Percentiles rank a stretch among this genome's conserved stretches.
phyloP scores from a whole-genome alignment of 2,888 invertebrate genomes.

The Drosophila fulvimacula region DNA sequence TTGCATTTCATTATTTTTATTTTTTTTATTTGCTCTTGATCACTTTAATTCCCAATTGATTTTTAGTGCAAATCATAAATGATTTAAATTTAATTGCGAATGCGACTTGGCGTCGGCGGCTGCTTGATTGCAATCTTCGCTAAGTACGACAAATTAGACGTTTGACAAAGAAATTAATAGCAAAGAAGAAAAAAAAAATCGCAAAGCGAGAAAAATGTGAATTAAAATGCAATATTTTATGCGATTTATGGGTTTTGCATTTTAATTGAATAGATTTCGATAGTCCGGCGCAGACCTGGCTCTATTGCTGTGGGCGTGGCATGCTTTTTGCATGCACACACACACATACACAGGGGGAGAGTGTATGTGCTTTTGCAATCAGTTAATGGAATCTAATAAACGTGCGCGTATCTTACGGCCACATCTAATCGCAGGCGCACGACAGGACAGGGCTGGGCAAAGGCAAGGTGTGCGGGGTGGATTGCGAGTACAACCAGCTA shows the following conservation, averaged over 20 bases:
- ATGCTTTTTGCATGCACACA: conserved; percentile 34
- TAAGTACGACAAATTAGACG: conserved; percentile 42
- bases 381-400: conserved; percentile 81
- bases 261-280: conserved; percentile 74
- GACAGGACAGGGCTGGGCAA: conserved; percentile 40
- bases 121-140: conserved; percentile 26
- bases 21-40: conserved; percentile 3
- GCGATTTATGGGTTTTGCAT: conserved; percentile 65
- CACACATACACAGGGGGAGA: conserved; percentile 16
- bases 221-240: conserved; percentile 68
- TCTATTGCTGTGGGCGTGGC: conserved; percentile 53
- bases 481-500: conserved; percentile 20
- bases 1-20: conserved; percentile 24
- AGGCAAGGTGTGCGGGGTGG: conserved; percentile 20
- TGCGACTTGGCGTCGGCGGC: not conserved
- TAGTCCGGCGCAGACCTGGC: conserved; percentile 47
- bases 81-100: conserved; percentile 14
- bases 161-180: conserved; percentile 21
- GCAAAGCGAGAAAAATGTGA: conserved; percentile 17
- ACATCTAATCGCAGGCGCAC: conserved; percentile 72
- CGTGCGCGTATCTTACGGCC: conserved; percentile 73
- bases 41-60: conserved; percentile 52
- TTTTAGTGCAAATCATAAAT: conserved; percentile 40
- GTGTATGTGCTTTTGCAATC: conserved; percentile 61
- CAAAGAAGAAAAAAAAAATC: not conserved